Evolutionary conservation across 2,113 vertebrate genomes (phyloP).

Genomic region (Clupea harengus): DNA sequence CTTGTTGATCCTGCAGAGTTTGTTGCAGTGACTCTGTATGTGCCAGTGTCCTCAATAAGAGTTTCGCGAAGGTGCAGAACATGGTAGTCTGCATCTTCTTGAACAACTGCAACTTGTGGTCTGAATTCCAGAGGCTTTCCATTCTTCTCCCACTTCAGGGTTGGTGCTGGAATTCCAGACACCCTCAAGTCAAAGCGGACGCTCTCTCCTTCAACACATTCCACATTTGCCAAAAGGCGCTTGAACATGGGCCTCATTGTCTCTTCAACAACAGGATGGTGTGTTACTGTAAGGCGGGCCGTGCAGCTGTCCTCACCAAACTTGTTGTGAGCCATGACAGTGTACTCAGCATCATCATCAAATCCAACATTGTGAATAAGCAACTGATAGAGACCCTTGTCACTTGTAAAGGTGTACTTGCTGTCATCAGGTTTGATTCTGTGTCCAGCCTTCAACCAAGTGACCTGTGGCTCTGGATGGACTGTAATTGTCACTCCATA

Average conservation of each 20-base stretch:
- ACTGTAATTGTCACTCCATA: slow-evolving; percentile 98
- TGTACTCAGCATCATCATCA: slow-evolving; percentile 91
- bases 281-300: slow-evolving; percentile 86
- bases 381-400: slow-evolving; percentile 96
- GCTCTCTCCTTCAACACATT: slow-evolving; percentile 89
- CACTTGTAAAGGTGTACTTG: slow-evolving; percentile 92
- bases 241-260: slow-evolving; percentile 97
- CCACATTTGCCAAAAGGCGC: slow-evolving; percentile 88
- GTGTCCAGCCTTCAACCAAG: slow-evolving; percentile 94
- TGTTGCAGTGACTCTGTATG: slow-evolving; percentile 93
- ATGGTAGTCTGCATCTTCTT: slow-evolving; percentile 88
- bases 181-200: slow-evolving; percentile 92
- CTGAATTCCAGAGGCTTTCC: slow-evolving; percentile 83
- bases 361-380: slow-evolving; percentile 84
- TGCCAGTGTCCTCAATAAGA: slow-evolving; percentile 89
- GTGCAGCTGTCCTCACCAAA: slow-evolving; percentile 96
- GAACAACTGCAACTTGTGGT: slow-evolving; percentile 84
- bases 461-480: slow-evolving; percentile 92
- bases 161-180: slow-evolving; percentile 82
- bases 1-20: slow-evolving; percentile 88
- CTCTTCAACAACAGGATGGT: slow-evolving; percentile 82
- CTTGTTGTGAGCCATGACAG: slow-evolving; percentile 88
- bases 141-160: slow-evolving; percentile 93
- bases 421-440: slow-evolving; percentile 87
- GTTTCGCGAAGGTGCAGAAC: slow-evolving; percentile 90